These are phyloP conservation scores for Chionomys nivalis DNA, from an alignment of 2,113 vertebrate species.

Conservation along the genomic window DNA sequence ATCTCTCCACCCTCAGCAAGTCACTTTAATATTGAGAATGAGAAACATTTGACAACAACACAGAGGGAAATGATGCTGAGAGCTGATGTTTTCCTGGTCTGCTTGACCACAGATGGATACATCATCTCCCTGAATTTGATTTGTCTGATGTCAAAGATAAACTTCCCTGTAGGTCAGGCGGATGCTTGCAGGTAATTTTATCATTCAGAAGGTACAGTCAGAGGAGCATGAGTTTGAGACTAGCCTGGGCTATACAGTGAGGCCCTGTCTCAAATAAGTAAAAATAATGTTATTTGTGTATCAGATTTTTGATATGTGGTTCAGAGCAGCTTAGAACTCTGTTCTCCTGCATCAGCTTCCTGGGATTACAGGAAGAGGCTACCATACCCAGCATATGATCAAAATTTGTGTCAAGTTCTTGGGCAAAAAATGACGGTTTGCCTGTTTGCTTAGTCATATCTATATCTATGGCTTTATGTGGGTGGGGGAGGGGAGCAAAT, in stretches of 20 bases:
- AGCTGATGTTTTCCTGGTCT: not conserved
- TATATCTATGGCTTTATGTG: not conserved
- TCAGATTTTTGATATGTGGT: not conserved
- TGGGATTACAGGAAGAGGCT: not conserved
- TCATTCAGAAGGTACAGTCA: not conserved
- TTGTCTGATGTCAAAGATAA: not conserved
- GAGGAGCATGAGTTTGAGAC: not conserved
- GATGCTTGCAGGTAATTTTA: not conserved
- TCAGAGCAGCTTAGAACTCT: not conserved
- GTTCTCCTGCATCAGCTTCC: not conserved
- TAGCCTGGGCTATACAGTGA: not conserved
- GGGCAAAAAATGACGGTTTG: not conserved
- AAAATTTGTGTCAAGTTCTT: slow-evolving; percentile 40
- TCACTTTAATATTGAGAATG: not conserved
- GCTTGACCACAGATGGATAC: not conserved
- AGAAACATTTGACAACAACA: not conserved
- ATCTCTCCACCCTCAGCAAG: too few species aligned
- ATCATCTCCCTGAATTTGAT: not conserved
- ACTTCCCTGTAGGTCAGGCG: not conserved
- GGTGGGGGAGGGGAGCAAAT: not conserved
- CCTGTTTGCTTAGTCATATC: not conserved
- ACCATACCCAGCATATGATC: not conserved
- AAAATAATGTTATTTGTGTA: not conserved
- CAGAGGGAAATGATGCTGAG: not conserved
- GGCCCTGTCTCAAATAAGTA: not conserved